Conservation (phyloP, 2,797 vertebrate genomes). For the Hydrophis major region DNA sequence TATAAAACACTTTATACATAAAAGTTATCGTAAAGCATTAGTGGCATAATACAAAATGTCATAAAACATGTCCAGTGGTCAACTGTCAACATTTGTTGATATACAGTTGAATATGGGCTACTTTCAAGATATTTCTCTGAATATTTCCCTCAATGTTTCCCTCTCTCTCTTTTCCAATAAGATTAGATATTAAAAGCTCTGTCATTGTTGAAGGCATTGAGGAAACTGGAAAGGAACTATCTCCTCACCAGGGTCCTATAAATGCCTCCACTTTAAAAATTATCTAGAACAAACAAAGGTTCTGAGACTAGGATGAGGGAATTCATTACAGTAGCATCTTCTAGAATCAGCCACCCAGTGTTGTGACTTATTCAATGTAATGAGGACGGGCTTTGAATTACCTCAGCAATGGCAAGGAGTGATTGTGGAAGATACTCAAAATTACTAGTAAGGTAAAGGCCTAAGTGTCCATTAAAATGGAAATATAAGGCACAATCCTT, state of each 20-base stretch:
- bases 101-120: background rate
- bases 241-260: background rate
- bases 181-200: background rate
- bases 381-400: background rate
- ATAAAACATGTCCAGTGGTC: background rate
- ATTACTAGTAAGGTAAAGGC: background rate
- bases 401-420: background rate
- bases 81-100: background rate
- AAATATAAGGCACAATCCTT: background rate
- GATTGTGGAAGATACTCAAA: background rate
- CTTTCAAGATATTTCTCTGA: background rate
- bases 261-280: constrained; percentile 12
- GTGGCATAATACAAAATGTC: background rate
- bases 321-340: background rate
- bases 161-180: background rate
- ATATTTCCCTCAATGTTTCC: background rate
- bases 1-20: background rate
- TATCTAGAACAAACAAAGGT: constrained; percentile 19
- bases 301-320: constrained; percentile 25
- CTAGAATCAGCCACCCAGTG: background rate
- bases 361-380: background rate
- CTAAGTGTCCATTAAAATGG: constrained; percentile 9
- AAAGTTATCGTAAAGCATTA: background rate
- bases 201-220: background rate
- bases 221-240: background rate